These are phyloP conservation scores for Agonopterix arenella DNA, from an alignment of 2,888 invertebrate species.

Conservation along the genomic window DNA sequence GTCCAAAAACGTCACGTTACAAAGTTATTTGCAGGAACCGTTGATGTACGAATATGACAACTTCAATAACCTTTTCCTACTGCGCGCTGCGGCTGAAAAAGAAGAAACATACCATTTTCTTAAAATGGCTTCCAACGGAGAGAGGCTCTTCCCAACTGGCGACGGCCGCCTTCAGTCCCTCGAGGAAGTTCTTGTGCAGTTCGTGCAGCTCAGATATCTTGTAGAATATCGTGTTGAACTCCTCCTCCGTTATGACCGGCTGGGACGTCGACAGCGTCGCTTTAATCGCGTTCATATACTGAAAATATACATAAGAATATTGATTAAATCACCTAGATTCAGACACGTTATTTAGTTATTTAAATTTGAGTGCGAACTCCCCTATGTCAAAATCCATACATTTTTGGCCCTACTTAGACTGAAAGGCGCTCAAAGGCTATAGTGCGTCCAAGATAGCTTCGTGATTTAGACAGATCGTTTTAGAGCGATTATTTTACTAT, in stretches of 20 bases:
- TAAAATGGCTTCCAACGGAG: conserved; percentile 90
- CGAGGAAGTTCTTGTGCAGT: conserved; percentile 89
- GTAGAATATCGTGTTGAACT: conserved; percentile 94
- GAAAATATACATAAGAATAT: conserved; percentile 25
- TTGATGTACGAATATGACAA: no score
- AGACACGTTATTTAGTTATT: background rate
- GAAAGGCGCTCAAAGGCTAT: no score
- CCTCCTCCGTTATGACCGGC: conserved; percentile 91
- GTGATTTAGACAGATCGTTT: no score
- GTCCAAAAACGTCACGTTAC: no score
- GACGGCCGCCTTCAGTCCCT: conserved; percentile 82
- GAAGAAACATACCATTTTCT: conserved; percentile 79
- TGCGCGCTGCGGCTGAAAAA: no score
- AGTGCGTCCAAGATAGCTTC: no score
- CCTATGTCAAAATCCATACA: no score
- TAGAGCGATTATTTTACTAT: no score
- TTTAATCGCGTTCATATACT: conserved; percentile 95
- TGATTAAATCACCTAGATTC: background rate
- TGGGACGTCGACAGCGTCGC: conserved; percentile 92
- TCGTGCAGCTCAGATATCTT: conserved; percentile 92
- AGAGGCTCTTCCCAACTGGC: conserved; percentile 86
- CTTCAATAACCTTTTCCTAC: no score
- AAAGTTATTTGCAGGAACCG: no score
- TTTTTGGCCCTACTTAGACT: no score
- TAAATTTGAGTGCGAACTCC: background rate